Evolutionary conservation across 2,888 invertebrate species (phyloP).

Genomic region (Crocallis elinguaria): DNA sequence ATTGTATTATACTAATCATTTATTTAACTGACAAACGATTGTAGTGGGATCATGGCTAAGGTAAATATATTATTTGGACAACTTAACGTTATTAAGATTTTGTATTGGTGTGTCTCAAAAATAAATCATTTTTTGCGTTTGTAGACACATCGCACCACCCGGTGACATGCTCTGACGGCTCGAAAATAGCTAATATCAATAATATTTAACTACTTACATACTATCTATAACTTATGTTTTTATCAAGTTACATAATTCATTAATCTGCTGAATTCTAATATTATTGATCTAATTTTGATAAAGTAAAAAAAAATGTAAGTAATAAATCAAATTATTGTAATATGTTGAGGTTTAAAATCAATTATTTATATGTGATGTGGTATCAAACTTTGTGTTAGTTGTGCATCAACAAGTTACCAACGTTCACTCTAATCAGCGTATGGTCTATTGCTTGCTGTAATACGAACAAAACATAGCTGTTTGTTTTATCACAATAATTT

Average conservation of each 20-base stretch:
- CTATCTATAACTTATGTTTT: neutral
- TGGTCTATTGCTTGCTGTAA: neutral
- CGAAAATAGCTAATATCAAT: conserved; percentile 36
- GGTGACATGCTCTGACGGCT: conserved; percentile 57
- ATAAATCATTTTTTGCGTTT: conserved; percentile 39
- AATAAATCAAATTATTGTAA: too few relatives aligned
- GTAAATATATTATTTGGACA: conserved; percentile 52
- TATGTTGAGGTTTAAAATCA: too few relatives aligned
- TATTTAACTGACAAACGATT: conserved; percentile 38
- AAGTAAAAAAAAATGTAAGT: too few relatives aligned
- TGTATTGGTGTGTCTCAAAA: conserved; percentile 26
- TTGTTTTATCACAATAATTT: neutral
- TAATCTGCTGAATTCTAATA: neutral
- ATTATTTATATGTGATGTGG: too few relatives aligned
- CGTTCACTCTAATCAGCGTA: neutral
- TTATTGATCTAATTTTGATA: too few relatives aligned
- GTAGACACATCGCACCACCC: conserved; percentile 54
- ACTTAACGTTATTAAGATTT: conserved; percentile 15
- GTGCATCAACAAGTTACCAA: conserved; percentile 7
- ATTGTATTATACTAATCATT: conserved; percentile 54
- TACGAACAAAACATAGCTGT: neutral
- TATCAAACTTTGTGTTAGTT: neutral
- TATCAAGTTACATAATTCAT: neutral
- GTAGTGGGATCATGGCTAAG: conserved; percentile 68
- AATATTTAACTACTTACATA: conserved; percentile 5